phyloP scores from a whole-genome alignment of 2,888 invertebrate genomes.

The Scaptomyza caliginosa region DNA sequence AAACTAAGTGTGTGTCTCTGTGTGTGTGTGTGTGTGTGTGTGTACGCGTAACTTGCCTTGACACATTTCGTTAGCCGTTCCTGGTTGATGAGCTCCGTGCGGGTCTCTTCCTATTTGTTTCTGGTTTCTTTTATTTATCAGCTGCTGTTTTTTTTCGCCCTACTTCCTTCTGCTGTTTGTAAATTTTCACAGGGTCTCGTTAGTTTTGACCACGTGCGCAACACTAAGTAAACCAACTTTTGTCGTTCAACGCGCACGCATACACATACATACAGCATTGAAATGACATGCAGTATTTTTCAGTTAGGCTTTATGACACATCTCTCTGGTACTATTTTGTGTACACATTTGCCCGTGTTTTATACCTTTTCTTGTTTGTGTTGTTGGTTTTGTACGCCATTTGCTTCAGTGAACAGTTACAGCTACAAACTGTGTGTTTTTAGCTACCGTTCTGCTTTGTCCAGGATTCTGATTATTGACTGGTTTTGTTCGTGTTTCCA shows the following conservation, averaged over 20 bases:
- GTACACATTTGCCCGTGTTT: constrained; percentile 1
- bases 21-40: constrained; percentile 13
- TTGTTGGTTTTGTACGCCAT: constrained; percentile 26
- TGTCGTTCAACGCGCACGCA: constrained; percentile 32
- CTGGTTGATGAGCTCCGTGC: constrained; percentile 34
- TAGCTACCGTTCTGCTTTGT: constrained; percentile 14
- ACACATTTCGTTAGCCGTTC: constrained; percentile 56
- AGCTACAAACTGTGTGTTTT: constrained; percentile 1
- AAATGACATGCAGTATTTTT: constrained; percentile 56
- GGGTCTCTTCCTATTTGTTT: constrained; percentile 12
- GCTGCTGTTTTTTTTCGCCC: constrained; percentile 15
- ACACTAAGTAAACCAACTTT: constrained; percentile 42
- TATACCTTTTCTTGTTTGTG: not conserved
- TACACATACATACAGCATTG: not conserved
- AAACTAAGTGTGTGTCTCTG: not conserved
- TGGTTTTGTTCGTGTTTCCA: not conserved
- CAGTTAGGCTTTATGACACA: constrained; percentile 70
- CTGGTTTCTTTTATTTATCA: constrained; percentile 20
- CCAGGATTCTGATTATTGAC: not conserved
- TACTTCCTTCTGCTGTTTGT: constrained; percentile 4
- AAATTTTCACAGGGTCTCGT: constrained; percentile 43
- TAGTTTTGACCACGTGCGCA: constrained; percentile 53
- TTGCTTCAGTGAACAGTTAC: constrained; percentile 12
- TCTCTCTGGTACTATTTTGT: constrained; percentile 40
- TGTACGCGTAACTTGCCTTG: constrained; percentile 54